Evolutionary conservation across 2,797 vertebrate species (phyloP).

Genomic region (Tinamus major): DNA sequence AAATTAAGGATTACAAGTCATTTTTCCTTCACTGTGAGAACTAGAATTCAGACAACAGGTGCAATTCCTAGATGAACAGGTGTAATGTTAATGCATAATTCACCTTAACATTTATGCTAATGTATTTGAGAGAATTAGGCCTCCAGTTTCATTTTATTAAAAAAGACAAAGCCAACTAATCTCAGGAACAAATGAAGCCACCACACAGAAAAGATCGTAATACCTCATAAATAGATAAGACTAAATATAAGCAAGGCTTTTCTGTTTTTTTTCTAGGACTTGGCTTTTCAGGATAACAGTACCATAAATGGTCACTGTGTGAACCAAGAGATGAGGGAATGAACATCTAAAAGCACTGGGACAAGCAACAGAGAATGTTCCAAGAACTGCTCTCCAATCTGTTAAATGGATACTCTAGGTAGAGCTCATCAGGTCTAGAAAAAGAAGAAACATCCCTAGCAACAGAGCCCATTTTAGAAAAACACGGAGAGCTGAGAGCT

Average conservation of each 20-base stretch:
- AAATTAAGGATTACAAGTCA: conserved; percentile 54
- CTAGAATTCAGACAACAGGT: conserved; percentile 5
- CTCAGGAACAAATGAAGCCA: not conserved
- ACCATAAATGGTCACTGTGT: not conserved
- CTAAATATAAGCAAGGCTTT: too few relatives aligned
- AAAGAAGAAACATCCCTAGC: not conserved
- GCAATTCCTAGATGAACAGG: not conserved
- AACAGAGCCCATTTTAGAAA: not conserved
- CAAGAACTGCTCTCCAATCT: not conserved
- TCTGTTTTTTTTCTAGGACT: not conserved
- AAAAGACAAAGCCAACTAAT: not conserved
- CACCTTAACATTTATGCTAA: not conserved
- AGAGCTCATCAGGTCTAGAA: not conserved
- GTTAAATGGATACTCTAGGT: not conserved
- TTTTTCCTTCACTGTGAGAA: conserved; percentile 48
- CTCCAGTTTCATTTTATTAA: not conserved
- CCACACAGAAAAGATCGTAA: not conserved
- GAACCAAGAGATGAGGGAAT: not conserved
- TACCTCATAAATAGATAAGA: not conserved
- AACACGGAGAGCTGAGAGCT: not conserved
- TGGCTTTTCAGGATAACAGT: not conserved
- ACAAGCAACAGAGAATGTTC: not conserved
- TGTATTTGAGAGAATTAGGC: not conserved
- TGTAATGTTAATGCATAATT: not conserved
- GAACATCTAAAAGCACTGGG: not conserved